Base-by-base conservation (phyloP, 2,888 invertebrate species). In the Choristoneura rosaceana region DNA sequence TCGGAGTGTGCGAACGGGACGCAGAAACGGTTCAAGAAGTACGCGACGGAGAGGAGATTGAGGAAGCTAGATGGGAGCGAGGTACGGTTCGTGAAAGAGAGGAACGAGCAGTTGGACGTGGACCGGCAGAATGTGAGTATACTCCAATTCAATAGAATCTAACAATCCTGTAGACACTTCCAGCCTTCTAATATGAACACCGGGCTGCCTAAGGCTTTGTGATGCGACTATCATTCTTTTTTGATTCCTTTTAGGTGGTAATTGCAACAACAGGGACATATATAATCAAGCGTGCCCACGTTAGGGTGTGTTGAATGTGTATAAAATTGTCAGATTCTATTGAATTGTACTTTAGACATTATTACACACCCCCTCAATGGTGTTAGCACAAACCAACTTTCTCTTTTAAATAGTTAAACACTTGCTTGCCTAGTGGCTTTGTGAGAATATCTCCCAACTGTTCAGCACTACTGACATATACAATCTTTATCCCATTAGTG, bases 111-210 rank as follows among this genome's bases (percentile, higher is more conserved):
- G 58, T 67, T 93, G 62, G 92, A 93, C 66, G 83, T 89, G 9
- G 93, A 94, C 67, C 83, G 87, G 78, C 91, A 93, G 62, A 94
- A 94, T 75, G 94, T 94, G 17, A 94, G 94, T n/a, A n/a, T n/a
- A n/a, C n/a, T n/a, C n/a, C n/a, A n/a, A n/a, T n/a, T n/a, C n/a
- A n/a, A n/a, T n/a, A n/a, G n/a, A n/a, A n/a, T n/a, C n/a, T n/a
- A n/a, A n/a, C n/a, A n/a, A n/a, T n/a, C n/a, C n/a, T n/a, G n/a
- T n/a, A n/a, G n/a, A n/a, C n/a, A n/a, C n/a, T n/a, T n/a, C n/a
- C n/a, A n/a, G n/a, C n/a, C n/a, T n/a, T n/a, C n/a, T n/a, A n/a
- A n/a, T n/a, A n/a, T n/a, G n/a, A n/a, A n/a, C n/a, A n/a, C n/a
- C n/a, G n/a, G n/a, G n/a, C n/a, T n/a, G n/a, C n/a, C n/a, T n/a